Evolutionary conservation across 2,797 vertebrate genomes (phyloP).

Genomic region (Sebastes paucispinis): DNA sequence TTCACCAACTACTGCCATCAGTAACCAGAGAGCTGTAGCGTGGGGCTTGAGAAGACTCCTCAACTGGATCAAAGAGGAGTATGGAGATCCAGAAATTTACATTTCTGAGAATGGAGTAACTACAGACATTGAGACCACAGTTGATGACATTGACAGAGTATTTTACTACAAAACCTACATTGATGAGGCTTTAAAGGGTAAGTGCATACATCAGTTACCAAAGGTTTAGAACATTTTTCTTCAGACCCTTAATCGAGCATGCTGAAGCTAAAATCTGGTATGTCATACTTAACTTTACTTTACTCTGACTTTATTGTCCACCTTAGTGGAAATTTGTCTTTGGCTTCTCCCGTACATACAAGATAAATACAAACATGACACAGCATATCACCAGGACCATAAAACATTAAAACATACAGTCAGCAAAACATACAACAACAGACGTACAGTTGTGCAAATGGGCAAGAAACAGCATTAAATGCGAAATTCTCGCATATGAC

Average conservation of each 20-base stretch:
- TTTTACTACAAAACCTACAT: slow-evolving; percentile 85
- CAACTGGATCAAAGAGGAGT: slow-evolving; percentile 95
- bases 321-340: too few relatives aligned
- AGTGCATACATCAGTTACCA: background rate
- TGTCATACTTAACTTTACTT: too few relatives aligned
- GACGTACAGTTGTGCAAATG: too few relatives aligned
- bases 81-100: slow-evolving; percentile 88
- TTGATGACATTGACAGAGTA: slow-evolving; percentile 81
- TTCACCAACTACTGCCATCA: slow-evolving; percentile 79
- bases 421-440: too few relatives aligned
- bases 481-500: too few relatives aligned
- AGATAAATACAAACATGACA: too few relatives aligned
- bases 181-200: slow-evolving; percentile 3
- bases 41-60: slow-evolving; percentile 91
- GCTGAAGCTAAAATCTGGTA: background rate
- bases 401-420: too few relatives aligned
- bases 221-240: background rate
- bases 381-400: too few relatives aligned
- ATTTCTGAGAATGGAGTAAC: slow-evolving; percentile 48
- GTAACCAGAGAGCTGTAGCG: slow-evolving; percentile 76
- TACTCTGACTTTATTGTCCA: too few relatives aligned
- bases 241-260: background rate
- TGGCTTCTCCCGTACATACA: too few relatives aligned
- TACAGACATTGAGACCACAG: background rate
- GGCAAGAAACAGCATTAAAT: too few relatives aligned